These are phyloP conservation scores for Drosophila melanogaster DNA, from an alignment of 1,140 invertebrate genomes.

Conservation along the genomic window Release_6_plus_ISO1_MT NT_033777.3:13974501-13975000, in stretches of 20 bases:
- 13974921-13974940: constrained; percentile 44
- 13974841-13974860: constrained; percentile 36
- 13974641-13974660: too few relatives aligned
- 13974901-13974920: constrained; percentile 53
- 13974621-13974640: too few relatives aligned
- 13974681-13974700: too few relatives aligned
- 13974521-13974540: too few relatives aligned
- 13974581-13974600: too few relatives aligned
- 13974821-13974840: constrained; percentile 63
- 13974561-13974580: too few relatives aligned
- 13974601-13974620: too few relatives aligned
- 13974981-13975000: constrained; percentile 22
- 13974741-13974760: constrained; percentile 14
- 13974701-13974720: constrained; percentile 15
- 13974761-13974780: constrained; percentile 22
- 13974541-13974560: too few relatives aligned
- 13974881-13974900: constrained; percentile 42
- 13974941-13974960: constrained; percentile 54
- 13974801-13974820: constrained; percentile 81
- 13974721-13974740: constrained; percentile 3
- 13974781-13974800: constrained; percentile 78
- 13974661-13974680: too few relatives aligned
- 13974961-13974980: constrained; percentile 73
- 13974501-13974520: too few relatives aligned
- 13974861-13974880: constrained; percentile 5